Conservation (phyloP, 2,797 vertebrate species). For the Brachyrhaphis roseni region DNA sequence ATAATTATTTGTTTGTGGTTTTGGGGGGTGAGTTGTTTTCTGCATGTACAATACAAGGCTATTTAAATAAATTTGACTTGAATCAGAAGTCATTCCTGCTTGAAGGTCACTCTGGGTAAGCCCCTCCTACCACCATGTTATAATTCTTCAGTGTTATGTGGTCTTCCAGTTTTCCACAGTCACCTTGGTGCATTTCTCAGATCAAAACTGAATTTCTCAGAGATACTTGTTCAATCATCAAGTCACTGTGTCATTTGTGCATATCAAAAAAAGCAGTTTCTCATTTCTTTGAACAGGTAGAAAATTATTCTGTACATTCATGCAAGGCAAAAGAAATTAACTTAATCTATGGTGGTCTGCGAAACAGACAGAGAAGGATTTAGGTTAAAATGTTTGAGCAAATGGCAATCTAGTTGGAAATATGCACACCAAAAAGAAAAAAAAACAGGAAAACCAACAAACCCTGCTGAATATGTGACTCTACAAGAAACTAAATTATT, state of each 20-base stretch:
- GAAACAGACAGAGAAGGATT: neutral
- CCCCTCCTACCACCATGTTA: neutral
- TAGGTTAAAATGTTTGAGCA: conserved; percentile 18
- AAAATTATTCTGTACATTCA: no score
- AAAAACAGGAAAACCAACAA: conserved; percentile 13
- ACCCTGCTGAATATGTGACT: conserved; percentile 28
- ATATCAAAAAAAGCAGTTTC: no score
- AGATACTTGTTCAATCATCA: no score
- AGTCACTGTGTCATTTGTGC: no score
- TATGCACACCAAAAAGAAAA: neutral
- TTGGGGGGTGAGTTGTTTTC: neutral
- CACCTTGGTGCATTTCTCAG: no score
- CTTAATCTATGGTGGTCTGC: neutral
- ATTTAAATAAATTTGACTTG: neutral
- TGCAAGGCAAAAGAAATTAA: neutral
- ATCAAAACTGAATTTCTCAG: no score
- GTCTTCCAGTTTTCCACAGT: no score
- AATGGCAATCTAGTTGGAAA: conserved; percentile 5
- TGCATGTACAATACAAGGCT: neutral
- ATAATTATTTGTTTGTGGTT: neutral
- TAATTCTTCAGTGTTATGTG: neutral
- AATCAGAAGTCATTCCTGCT: neutral
- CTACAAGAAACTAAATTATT: conserved; percentile 38
- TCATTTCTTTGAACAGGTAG: no score
- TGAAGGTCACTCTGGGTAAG: neutral